A percentile compares a stretch with the other conserved stretches of the same genome.
Conservation (phyloP, 2,797 vertebrate species). For the Morelia viridis region DNA sequence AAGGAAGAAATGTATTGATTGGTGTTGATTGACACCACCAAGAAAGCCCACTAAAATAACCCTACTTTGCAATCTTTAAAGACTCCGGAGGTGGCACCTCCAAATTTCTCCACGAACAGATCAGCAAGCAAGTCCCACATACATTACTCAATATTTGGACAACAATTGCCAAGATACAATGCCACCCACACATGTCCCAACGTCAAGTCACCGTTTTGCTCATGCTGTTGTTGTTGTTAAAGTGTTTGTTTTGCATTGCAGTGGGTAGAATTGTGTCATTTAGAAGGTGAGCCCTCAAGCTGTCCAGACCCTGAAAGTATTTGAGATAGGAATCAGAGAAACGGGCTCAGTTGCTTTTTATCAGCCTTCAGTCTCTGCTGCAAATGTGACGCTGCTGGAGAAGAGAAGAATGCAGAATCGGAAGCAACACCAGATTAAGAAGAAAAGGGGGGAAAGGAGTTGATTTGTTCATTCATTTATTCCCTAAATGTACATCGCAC, state of each 20-base stretch:
- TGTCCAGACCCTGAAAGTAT: background rate
- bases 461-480: background rate
- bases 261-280: slow-evolving; percentile 8
- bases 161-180: slow-evolving; percentile 10
- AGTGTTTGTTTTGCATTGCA: slow-evolving; percentile 5
- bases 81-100: background rate
- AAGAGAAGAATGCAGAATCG: background rate
- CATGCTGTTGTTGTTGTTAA: background rate
- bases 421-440: background rate
- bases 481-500: background rate
- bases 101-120: background rate
- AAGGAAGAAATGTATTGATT: background rate
- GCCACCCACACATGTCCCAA: background rate
- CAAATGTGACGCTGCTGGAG: background rate
- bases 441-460: background rate
- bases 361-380: background rate
- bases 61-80: background rate
- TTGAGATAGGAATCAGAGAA: background rate
- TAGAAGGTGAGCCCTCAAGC: background rate
- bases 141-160: background rate
- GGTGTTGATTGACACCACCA: too few species aligned
- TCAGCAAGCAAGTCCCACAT: background rate
- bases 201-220: background rate
- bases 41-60: background rate
- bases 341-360: background rate